Conservation (phyloP, 2,797 vertebrate species). For the Pipistrellus nathusii region DNA sequence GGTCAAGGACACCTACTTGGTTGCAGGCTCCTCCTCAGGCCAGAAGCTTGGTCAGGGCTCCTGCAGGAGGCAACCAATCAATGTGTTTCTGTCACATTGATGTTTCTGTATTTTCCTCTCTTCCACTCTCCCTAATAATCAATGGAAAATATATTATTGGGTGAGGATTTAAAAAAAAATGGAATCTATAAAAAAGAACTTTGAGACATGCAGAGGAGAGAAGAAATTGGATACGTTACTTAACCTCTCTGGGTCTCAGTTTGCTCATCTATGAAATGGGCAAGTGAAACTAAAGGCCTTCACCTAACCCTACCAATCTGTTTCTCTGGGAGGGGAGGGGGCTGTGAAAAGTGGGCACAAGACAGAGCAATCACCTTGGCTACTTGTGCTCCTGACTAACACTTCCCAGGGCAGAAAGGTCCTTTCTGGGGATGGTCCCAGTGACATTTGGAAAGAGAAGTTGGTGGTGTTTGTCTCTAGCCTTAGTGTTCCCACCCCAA, state of each 20-base stretch:
- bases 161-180: not conserved
- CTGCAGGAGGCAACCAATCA: too few relatives aligned
- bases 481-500: not conserved
- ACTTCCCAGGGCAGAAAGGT: not conserved
- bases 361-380: not conserved
- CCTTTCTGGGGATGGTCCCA: not conserved
- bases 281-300: not conserved
- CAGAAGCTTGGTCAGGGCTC: too few relatives aligned
- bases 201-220: not conserved
- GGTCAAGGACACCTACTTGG: too few relatives aligned
- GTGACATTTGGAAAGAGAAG: not conserved
- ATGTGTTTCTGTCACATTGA: too few relatives aligned
- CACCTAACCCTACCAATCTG: not conserved
- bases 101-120: too few relatives aligned
- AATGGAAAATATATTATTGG: too few relatives aligned
- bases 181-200: not conserved
- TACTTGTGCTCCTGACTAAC: not conserved
- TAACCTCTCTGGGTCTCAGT: not conserved
- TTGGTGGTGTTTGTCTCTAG: not conserved
- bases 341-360: not conserved
- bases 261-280: conserved; percentile 58
- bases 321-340: not conserved
- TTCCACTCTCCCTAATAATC: too few relatives aligned
- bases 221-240: not conserved
- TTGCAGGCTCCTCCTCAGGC: too few relatives aligned